These are phyloP conservation scores for Drosophila subquinaria DNA, from an alignment of 2,888 invertebrate species.

Conservation along the genomic window DNA sequence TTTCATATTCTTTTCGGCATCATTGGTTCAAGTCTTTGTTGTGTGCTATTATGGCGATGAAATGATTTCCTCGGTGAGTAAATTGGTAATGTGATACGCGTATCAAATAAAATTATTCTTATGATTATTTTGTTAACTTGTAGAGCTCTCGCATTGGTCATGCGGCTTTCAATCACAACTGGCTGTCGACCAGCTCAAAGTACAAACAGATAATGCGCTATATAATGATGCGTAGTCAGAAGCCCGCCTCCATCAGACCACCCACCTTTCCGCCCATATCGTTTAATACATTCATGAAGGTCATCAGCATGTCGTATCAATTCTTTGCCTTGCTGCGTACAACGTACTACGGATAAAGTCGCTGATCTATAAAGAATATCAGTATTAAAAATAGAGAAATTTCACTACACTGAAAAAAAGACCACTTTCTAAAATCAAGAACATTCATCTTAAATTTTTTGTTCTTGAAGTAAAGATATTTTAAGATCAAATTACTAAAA, in stretches of 20 bases:
- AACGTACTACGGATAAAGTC: slow-evolving; percentile 67
- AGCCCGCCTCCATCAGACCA: slow-evolving; percentile 75
- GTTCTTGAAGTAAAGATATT: too few relatives aligned
- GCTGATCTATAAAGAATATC: not conserved
- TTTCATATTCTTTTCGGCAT: slow-evolving; percentile 78
- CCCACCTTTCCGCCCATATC: slow-evolving; percentile 83
- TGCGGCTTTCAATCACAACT: slow-evolving; percentile 79
- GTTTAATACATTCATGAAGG: slow-evolving; percentile 80
- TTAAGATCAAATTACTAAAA: too few relatives aligned
- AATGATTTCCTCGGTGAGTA: slow-evolving; percentile 76
- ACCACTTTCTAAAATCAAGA: too few relatives aligned
- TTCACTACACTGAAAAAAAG: too few relatives aligned
- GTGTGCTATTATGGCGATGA: slow-evolving; percentile 82
- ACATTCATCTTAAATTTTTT: too few relatives aligned
- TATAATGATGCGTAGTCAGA: slow-evolving; percentile 80
- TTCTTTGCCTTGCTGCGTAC: slow-evolving; percentile 78
- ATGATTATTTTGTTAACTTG: not conserved
- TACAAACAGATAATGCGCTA: slow-evolving; percentile 73
- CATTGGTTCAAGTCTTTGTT: slow-evolving; percentile 80
- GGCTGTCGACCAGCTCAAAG: slow-evolving; percentile 65
- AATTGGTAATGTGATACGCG: not conserved
- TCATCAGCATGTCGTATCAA: slow-evolving; percentile 82
- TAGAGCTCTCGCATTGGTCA: slow-evolving; percentile 77
- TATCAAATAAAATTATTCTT: not conserved
- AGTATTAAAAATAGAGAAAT: not conserved